Conservation (phyloP, 2,888 invertebrate genomes). For the Linyphia triangularis region DNA sequence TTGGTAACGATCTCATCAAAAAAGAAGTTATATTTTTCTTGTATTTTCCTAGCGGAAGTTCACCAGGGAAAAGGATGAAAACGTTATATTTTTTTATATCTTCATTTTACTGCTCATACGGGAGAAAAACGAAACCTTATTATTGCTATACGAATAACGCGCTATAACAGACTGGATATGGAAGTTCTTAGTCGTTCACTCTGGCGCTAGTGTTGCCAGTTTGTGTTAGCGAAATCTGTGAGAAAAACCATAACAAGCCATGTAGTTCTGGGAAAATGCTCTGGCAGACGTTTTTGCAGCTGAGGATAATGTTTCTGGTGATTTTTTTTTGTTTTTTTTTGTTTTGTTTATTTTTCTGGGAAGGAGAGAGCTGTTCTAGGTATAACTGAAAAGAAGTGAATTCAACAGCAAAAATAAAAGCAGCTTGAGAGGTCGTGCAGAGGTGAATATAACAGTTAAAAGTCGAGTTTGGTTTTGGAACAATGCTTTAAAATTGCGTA, state of each 20-base stretch:
- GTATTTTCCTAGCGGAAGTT: not conserved
- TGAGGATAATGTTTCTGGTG: not conserved
- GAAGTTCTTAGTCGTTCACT: not conserved
- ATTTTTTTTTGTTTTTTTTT: no score
- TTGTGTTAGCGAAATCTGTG: not conserved
- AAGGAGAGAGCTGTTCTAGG: not conserved
- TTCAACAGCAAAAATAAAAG: not conserved
- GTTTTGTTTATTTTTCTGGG: not conserved
- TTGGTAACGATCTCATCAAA: conserved; percentile 24
- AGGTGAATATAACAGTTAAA: no score
- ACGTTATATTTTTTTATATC: not conserved
- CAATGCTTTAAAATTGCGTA: no score
- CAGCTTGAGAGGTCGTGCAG: no score
- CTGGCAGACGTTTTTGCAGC: not conserved
- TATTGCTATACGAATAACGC: not conserved
- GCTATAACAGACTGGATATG: not conserved
- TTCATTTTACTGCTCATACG: conserved; percentile 23
- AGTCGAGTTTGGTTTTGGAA: no score
- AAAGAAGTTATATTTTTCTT: conserved; percentile 10
- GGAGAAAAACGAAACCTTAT: conserved; percentile 19
- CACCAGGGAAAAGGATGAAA: not conserved
- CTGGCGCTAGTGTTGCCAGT: conserved; percentile 12
- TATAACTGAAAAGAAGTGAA: conserved; percentile 21
- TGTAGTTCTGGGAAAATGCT: conserved; percentile 16
- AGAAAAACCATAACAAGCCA: not conserved